Base-by-base conservation (phyloP, 2,113 vertebrate genomes). In the Solenodon paradoxus region DNA sequence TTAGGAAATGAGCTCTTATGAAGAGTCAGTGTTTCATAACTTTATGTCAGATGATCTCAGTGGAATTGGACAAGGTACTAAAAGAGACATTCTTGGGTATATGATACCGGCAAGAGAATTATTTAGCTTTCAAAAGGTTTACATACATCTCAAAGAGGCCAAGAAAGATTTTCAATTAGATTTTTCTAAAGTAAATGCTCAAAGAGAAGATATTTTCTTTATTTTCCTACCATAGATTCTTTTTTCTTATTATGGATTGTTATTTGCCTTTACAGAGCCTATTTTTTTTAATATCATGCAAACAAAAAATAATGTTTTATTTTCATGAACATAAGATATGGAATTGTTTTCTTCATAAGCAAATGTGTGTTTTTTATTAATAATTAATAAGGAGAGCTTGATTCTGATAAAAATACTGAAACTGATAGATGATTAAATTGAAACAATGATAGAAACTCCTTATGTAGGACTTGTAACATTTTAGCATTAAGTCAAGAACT, bases 31-130 rank as follows among this genome's bases (percentile, higher is more conserved):
- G 32, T 53, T 45, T 40, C 40, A 26, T 42, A 40, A 30, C 7
- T 45, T 45, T 45, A 57, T 53, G n/a, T 53, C 1, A 55, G 35
- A 64, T 55, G 40, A 40, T 74, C 51, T 5, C 1, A 57, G 19
- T 49, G 20, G 9, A n/a, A 49, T 7, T 59, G 38, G 20, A 8
- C 0, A 24, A 24, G 6, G 15, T 1, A 24, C 1, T n/a, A n/a
- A n/a, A n/a, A n/a, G n/a, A n/a, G n/a, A n/a, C n/a, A n/a, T n/a
- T n/a, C n/a, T n/a, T n/a, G n/a, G n/a, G n/a, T n/a, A n/a, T n/a
- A n/a, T n/a, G n/a, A n/a, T n/a, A 16, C 22, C 83, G n/a, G 9
- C 8, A 49, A 19, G 7, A 32, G 6, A 2, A 1, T 92, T 40
- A 28, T n/a, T 22, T 35, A 22, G 1, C 38, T 75, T 51, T 13